Percentiles rank a stretch among this genome's conserved stretches.
Conservation (phyloP, 2,888 invertebrate genomes). For the Campopleginae sp. region DNA sequence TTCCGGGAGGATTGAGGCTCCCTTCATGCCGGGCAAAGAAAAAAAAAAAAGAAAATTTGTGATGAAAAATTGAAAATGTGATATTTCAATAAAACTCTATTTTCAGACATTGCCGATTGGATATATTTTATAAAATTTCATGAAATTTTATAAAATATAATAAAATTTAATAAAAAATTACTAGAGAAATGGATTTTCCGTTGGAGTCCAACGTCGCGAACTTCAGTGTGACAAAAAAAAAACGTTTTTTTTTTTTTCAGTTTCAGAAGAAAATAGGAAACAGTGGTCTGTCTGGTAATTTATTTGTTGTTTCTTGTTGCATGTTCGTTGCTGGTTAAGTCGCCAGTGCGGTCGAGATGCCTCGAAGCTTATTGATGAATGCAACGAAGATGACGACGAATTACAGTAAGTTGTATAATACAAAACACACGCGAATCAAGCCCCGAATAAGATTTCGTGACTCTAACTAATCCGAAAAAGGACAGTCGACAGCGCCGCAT, state of each 20-base stretch:
- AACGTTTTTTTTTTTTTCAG: not conserved
- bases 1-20: not conserved
- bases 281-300: conserved; percentile 14
- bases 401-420: conserved; percentile 77
- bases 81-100: not conserved
- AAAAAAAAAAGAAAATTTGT: not conserved
- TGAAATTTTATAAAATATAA: too few relatives aligned
- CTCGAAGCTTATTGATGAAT: conserved; percentile 77
- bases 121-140: too few relatives aligned
- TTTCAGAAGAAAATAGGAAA: not conserved
- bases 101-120: too few relatives aligned
- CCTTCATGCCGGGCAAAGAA: conserved; percentile 39
- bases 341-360: conserved; percentile 78
- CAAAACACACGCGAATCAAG: conserved; percentile 4
- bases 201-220: too few relatives aligned
- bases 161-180: too few relatives aligned
- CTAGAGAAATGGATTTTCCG: too few relatives aligned
- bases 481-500: conserved; percentile 81
- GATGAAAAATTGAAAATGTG: not conserved
- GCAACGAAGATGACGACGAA: conserved; percentile 80
- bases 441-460: conserved; percentile 41
- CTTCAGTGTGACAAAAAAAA: not conserved
- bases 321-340: conserved; percentile 71
- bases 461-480: conserved; percentile 69
- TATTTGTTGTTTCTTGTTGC: conserved; percentile 27